A percentile compares a stretch with the other conserved stretches of the same genome.
These are phyloP conservation scores for Epinephelus lanceolatus DNA, from an alignment of 2,113 vertebrate species.

Conservation along the genomic window DNA sequence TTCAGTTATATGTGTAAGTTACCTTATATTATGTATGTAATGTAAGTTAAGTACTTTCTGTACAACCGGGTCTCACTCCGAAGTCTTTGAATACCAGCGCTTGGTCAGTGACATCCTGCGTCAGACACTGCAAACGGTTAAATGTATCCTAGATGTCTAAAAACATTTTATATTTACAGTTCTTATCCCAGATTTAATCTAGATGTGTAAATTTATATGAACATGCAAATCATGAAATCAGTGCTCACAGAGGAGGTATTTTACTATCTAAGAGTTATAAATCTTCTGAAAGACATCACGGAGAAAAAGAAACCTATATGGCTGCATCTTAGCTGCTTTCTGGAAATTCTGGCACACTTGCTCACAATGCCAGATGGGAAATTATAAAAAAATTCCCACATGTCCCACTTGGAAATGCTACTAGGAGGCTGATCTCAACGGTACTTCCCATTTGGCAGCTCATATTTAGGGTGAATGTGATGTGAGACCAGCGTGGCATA, in stretches of 20 bases:
- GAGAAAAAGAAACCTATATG: conserved; percentile 37
- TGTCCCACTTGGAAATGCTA: conserved; percentile 47
- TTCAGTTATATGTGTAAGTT: no score
- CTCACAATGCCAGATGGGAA: conserved; percentile 38
- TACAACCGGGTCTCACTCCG: no score
- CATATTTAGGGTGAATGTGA: conserved; percentile 30
- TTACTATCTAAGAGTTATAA: neutral
- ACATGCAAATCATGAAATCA: neutral
- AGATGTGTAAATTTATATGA: neutral
- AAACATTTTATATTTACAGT: neutral
- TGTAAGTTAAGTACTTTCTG: no score
- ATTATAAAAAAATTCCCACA: conserved; percentile 20
- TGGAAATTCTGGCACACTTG: conserved; percentile 27
- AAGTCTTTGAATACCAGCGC: no score
- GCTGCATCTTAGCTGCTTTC: conserved; percentile 14
- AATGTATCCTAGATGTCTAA: neutral
- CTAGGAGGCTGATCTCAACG: conserved; percentile 7
- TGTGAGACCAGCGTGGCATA: conserved; percentile 3
- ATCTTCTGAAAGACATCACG: conserved; percentile 11
- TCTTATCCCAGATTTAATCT: neutral
- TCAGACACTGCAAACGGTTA: neutral
- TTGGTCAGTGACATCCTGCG: no score
- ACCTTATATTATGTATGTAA: no score
- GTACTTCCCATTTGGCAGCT: conserved; percentile 21
- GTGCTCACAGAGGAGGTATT: conserved; percentile 15